These are phyloP conservation scores for Patiria pectinifera DNA, from an alignment of 53 echinoderm and acorn worm genomes.

Conservation along the genomic window DNA sequence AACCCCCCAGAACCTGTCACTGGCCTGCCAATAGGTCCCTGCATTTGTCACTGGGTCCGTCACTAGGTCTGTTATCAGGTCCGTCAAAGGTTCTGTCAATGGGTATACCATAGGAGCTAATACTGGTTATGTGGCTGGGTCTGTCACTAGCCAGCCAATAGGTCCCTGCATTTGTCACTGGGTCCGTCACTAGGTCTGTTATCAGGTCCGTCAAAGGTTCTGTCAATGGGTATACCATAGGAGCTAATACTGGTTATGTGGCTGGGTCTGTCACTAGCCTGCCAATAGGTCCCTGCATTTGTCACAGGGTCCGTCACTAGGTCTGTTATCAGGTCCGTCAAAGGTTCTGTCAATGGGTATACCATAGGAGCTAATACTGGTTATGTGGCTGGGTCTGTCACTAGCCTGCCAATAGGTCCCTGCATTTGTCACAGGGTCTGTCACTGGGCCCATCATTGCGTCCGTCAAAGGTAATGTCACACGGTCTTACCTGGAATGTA, in stretches of 20 bases:
- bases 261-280: slow-evolving; percentile 6
- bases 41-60: not conserved
- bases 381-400: no score
- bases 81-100: not conserved
- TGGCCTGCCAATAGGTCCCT: no score
- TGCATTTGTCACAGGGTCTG: not conserved
- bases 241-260: not conserved
- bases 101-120: not conserved
- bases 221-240: not conserved
- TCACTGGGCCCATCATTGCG: not conserved
- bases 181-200: not conserved
- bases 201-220: not conserved
- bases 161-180: not conserved
- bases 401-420: not conserved
- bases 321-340: no score
- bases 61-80: not conserved
- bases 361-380: no score
- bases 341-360: no score
- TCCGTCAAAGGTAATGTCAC: not conserved
- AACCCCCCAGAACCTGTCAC: no score
- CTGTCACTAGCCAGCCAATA: no score
- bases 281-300: no score
- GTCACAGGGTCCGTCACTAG: no score
- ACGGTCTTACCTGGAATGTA: slow-evolving; percentile 76
- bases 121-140: not conserved